Conservation (phyloP, 2,113 vertebrate genomes). For the Etheostoma cragini region DNA sequence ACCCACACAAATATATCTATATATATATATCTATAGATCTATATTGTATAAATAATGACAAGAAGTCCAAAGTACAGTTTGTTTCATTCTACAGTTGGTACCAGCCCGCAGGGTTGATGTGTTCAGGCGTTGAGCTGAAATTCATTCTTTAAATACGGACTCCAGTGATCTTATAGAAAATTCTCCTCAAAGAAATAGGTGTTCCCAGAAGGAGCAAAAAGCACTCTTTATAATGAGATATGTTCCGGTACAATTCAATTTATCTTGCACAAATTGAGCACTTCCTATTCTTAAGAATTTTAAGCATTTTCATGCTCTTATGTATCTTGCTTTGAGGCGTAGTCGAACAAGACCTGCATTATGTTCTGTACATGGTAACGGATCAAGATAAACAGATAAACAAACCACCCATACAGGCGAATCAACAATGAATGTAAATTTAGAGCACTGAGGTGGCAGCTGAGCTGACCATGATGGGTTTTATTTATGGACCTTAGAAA, state of each 20-base stretch:
- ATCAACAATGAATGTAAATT: conserved; percentile 26
- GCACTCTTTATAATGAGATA: neutral
- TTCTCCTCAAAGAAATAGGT: neutral
- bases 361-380: conserved; percentile 18
- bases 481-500: conserved; percentile 9
- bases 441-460: conserved; percentile 20
- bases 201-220: conserved; percentile 9
- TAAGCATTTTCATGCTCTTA: conserved; percentile 42
- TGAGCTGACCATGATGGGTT: conserved; percentile 47
- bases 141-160: neutral
- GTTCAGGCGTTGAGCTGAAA: neutral
- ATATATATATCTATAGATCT: neutral
- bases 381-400: conserved; percentile 43
- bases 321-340: conserved; percentile 34
- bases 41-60: neutral
- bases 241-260: neutral
- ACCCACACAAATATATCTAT: neutral
- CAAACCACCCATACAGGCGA: conserved; percentile 23
- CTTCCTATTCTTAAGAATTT: conserved; percentile 43
- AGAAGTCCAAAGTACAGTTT: neutral
- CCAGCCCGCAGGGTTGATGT: neutral
- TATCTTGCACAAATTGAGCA: conserved; percentile 22
- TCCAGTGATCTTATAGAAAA: neutral
- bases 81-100: neutral
- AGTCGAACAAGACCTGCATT: conserved; percentile 44